Evolutionary conservation across 2,797 vertebrate genomes (phyloP).

Genomic region (Karalla daura): DNA sequence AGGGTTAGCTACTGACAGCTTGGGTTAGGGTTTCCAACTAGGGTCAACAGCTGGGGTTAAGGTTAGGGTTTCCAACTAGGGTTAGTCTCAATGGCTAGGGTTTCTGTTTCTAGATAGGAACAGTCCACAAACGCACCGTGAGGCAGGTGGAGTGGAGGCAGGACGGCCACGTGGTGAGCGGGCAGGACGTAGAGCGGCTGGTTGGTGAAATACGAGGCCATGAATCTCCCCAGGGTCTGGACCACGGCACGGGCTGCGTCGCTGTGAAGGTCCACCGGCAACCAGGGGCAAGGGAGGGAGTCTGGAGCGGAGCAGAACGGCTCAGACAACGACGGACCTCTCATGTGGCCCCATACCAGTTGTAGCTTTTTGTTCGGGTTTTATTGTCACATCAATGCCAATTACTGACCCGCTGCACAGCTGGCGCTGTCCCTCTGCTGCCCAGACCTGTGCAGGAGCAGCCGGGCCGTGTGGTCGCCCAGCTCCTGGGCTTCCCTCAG

Average conservation of each 20-base stretch:
- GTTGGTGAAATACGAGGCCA: constrained; percentile 95
- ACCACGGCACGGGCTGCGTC: constrained; percentile 87
- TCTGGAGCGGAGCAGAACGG: constrained; percentile 55
- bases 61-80: too few relatives aligned
- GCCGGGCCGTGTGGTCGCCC: constrained; percentile 88
- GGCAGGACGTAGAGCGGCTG: constrained; percentile 88
- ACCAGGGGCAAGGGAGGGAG: constrained; percentile 63
- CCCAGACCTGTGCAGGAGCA: constrained; percentile 79
- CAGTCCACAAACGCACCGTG: constrained; percentile 83
- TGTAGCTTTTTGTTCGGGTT: not conserved
- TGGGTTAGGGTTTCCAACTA: too few relatives aligned
- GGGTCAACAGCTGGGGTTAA: too few relatives aligned
- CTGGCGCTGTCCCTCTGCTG: constrained; percentile 49
- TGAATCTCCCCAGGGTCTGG: constrained; percentile 92
- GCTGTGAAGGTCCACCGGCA: constrained; percentile 70
- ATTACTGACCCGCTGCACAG: constrained; percentile 43
- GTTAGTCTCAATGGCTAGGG: too few relatives aligned
- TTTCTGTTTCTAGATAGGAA: too few relatives aligned
- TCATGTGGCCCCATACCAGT: not conserved
- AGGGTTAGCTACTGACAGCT: too few relatives aligned
- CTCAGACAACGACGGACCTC: not conserved
- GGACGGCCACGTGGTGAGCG: constrained; percentile 87
- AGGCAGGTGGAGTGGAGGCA: constrained; percentile 88
- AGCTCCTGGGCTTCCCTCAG: constrained; percentile 92
- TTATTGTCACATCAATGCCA: not conserved